Conservation (phyloP, 2,888 invertebrate genomes). For the Halictus quadricinctus region DNA sequence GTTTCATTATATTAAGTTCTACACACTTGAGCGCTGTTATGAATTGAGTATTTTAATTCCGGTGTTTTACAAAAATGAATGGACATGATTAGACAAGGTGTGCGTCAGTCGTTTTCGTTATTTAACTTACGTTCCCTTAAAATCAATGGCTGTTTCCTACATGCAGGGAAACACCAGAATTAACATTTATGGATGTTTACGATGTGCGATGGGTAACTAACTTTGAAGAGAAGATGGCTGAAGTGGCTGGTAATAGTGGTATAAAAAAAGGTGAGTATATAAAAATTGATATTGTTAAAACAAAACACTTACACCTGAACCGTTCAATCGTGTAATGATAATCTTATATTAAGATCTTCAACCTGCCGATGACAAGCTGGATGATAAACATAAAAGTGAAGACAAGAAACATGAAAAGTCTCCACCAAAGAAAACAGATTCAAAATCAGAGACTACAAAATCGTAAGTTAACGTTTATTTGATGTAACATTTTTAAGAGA, state of each 20-base stretch:
- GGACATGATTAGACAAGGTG: constrained; percentile 34
- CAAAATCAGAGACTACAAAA: constrained; percentile 72
- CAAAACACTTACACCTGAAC: constrained; percentile 8
- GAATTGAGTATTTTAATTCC: constrained; percentile 22
- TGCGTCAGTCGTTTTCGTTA: constrained; percentile 26
- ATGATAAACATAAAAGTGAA: constrained; percentile 74
- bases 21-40: constrained; percentile 1
- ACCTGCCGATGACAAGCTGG: constrained; percentile 66
- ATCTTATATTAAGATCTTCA: constrained; percentile 67
- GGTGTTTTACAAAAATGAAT: constrained; percentile 26
- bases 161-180: constrained; percentile 82
- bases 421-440: constrained; percentile 70
- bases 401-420: constrained; percentile 74
- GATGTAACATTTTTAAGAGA: not conserved
- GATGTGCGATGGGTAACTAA: constrained; percentile 81
- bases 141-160: constrained; percentile 75
- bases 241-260: constrained; percentile 71
- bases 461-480: constrained; percentile 70
- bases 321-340: constrained; percentile 31
- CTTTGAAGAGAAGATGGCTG: constrained; percentile 81
- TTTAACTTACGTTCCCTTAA: constrained; percentile 44
- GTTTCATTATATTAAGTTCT: not conserved
- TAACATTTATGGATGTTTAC: constrained; percentile 82
- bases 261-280: constrained; percentile 79
- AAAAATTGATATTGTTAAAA: constrained; percentile 22